Evolutionary conservation across 2,797 vertebrate species (phyloP), one percentile per base, ranked within the genome.

Genomic region (Rhynchonycteris naso): DNA sequence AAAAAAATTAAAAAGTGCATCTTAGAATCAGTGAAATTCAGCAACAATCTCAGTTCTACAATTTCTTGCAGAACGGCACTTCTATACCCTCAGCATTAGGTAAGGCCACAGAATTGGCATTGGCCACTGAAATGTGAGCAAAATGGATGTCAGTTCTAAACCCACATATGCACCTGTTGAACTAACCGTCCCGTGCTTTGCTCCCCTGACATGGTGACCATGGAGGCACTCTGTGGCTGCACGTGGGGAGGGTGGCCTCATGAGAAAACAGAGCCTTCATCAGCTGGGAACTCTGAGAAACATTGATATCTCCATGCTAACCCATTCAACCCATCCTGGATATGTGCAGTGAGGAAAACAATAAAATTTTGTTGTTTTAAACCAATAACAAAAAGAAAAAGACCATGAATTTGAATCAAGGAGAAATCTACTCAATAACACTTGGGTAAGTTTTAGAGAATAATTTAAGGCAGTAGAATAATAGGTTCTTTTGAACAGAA

Each of bases 341-440:
- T 33, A 58, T n/a, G 7, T 50, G 35, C 13, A 33, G 4, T 63
- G 24, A 47, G 50, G 22, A 28, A 54, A 76, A 52, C 4, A 38
- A 66, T 72, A 30, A 50, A 65, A 56, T 75, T 6, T n/a, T 38
- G 19, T 56, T 95, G 30, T 63, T 90, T 92, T 68, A 95, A 76
- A 52, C 63, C 43, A 43, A 43, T 43, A 43, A 43, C 43, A 43
- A 43, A 43, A 43, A 43, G 7, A 43, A 43, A 43, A 78, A 2
- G 7, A 58, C 15, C 30, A 47, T 14, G 24, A 8, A 24, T 26
- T 65, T 83, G 63, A 43, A 9, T 30, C 65, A 82, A 28, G 35
- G 58, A 85, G 35, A 58, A 82, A 13, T n/a, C 61, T 43, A n/a
- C 59, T 43, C 33, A 13, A 1, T 12, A 35, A 19, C 4, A n/a